Conservation (phyloP, 2,113 vertebrate genomes). For the Bucco capensis region DNA sequence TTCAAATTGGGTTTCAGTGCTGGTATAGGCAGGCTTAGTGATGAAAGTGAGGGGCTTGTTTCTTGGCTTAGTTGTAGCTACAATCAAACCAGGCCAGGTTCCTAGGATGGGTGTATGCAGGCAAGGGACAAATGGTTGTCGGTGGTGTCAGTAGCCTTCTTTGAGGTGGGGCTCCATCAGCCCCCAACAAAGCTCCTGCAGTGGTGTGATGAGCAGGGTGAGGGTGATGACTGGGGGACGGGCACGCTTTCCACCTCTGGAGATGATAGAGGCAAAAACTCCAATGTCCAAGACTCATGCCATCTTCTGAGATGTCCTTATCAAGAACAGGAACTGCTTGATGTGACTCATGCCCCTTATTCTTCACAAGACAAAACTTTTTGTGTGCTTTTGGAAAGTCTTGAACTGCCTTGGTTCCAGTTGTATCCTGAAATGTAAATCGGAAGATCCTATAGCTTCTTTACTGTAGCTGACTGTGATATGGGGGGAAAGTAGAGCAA, state of each 20-base stretch:
- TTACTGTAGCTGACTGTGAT: background rate
- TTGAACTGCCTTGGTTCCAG: background rate
- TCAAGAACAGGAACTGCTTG: background rate
- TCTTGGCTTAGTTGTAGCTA: background rate
- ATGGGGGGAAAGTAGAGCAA: background rate
- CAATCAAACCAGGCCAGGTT: background rate
- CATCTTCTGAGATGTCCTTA: background rate
- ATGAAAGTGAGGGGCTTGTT: accelerated
- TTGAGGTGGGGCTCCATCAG: background rate
- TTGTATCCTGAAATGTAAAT: background rate
- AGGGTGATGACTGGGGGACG: accelerated
- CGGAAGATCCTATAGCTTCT: background rate
- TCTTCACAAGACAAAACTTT: accelerated
- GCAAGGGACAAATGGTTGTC: background rate
- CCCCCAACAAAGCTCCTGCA: background rate
- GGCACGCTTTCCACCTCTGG: accelerated
- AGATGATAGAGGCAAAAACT: background rate
- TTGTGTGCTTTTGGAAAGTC: background rate
- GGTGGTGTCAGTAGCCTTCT: background rate
- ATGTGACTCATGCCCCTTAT: accelerated
- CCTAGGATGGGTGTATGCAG: background rate
- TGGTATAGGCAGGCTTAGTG: background rate
- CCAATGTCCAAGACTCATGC: background rate
- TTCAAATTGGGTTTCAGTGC: background rate
- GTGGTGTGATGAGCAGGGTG: background rate